Percentiles rank a stretch among this genome's conserved stretches.
phyloP scores from a whole-genome alignment of 2,888 invertebrate genomes.

The Cosmopolites sordidus region DNA sequence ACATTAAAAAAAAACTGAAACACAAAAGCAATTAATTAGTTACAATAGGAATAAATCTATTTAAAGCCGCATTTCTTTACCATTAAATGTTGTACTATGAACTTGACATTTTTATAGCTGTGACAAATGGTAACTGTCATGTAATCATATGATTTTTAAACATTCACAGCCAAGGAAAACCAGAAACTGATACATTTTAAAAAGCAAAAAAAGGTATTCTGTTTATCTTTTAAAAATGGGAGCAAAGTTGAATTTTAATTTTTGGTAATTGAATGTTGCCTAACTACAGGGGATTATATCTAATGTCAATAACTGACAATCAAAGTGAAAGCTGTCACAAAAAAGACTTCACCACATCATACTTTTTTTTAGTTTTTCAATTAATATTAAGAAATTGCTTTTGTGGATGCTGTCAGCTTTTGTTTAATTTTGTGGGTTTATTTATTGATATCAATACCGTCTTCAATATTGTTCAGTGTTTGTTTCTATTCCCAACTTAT shows the following conservation, averaged over 20 bases:
- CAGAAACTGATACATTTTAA: no score
- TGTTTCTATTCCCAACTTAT: slow-evolving; percentile 1
- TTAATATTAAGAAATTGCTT: slow-evolving; percentile 4
- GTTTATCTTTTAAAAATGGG: no score
- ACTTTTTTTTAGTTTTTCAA: slow-evolving; percentile 16
- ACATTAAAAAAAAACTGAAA: slow-evolving; percentile 5
- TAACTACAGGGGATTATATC: no score
- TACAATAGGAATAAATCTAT: background rate
- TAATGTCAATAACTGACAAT: background rate
- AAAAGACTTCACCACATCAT: slow-evolving; percentile 16
- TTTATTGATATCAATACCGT: slow-evolving; percentile 7
- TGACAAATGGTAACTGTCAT: slow-evolving; percentile 2
- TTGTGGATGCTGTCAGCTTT: slow-evolving; percentile 9
- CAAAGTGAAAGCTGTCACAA: slow-evolving; percentile 22
- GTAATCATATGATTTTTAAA: slow-evolving; percentile 5
- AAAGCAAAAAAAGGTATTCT: no score
- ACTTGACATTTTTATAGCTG: slow-evolving; percentile 18
- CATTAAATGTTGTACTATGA: slow-evolving; percentile 18
- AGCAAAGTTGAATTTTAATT: background rate
- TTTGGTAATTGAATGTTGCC: no score
- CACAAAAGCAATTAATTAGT: background rate
- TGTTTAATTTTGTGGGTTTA: slow-evolving; percentile 9
- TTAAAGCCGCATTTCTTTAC: slow-evolving; percentile 5
- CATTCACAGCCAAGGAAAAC: no score
- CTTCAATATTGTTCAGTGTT: slow-evolving; percentile 10